A percentile compares a stretch with the other conserved stretches of the same genome.
Conservation (phyloP, 1,140 invertebrate genomes). For the Cotesia vestalis region DNA sequence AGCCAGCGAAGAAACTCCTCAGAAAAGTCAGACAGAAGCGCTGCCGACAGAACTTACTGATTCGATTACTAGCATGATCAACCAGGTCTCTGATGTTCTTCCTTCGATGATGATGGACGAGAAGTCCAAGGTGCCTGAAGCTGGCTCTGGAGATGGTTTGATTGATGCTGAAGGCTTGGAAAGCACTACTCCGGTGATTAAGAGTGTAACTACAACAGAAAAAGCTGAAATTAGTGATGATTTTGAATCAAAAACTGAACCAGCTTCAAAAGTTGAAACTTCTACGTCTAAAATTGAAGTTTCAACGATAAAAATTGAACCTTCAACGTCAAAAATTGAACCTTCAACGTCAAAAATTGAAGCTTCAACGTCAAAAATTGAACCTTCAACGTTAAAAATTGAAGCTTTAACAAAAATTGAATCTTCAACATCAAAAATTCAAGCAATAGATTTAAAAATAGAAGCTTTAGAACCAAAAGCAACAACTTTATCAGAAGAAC, state of each 20-base stretch:
- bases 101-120: neutral
- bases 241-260: neutral
- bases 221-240: too few species aligned
- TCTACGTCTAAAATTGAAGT: neutral
- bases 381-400: neutral
- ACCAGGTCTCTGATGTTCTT: conserved; percentile 54
- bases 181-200: too few species aligned
- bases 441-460: neutral
- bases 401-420: neutral
- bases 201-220: too few species aligned
- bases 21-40: conserved; percentile 35
- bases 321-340: neutral
- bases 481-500: neutral
- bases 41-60: conserved; percentile 55
- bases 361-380: too few species aligned
- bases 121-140: neutral
- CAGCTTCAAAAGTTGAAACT: neutral
- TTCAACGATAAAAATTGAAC: too few species aligned
- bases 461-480: neutral
- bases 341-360: too few species aligned
- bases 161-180: too few species aligned
- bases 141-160: too few species aligned
- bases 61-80: conserved; percentile 59
- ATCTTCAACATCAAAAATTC: neutral
- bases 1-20: conserved; percentile 13